Evolutionary conservation across 2,797 vertebrate genomes (phyloP).

Genomic region (Rhodeus uyekii): DNA sequence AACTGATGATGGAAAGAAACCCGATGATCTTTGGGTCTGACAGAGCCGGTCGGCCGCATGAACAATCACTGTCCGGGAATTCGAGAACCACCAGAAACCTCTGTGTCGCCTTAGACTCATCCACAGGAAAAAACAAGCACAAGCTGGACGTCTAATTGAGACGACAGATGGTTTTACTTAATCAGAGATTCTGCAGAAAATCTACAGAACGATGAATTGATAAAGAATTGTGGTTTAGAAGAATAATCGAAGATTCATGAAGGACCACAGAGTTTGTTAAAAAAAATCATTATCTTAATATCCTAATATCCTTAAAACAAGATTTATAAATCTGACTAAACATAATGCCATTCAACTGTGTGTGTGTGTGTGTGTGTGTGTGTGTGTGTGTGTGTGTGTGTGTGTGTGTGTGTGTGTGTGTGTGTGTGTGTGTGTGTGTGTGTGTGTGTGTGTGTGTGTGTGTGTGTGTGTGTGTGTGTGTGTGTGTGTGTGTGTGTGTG

Average conservation of each 20-base stretch:
- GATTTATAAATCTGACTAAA: background rate
- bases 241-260: conserved; percentile 54
- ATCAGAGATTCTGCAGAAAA: conserved; percentile 54
- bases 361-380: too few relatives aligned
- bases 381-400: too few relatives aligned
- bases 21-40: conserved; percentile 70
- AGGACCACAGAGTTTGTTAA: background rate
- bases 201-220: too few relatives aligned
- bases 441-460: too few relatives aligned
- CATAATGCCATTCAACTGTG: background rate
- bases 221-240: conserved; percentile 62
- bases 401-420: too few relatives aligned
- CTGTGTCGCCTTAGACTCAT: conserved; percentile 76
- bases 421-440: too few relatives aligned
- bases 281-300: too few relatives aligned
- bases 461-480: too few relatives aligned
- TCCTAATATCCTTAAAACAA: background rate
- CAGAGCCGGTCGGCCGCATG: conserved; percentile 67
- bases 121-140: conserved; percentile 76
- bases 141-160: conserved; percentile 72
- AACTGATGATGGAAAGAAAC: conserved; percentile 69
- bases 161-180: conserved; percentile 68
- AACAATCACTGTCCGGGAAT: conserved; percentile 76
- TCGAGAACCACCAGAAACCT: conserved; percentile 75
- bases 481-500: too few relatives aligned